Evolutionary conservation across 2,888 invertebrate genomes (phyloP).

Genomic region (Cataglyphis albicans): DNA sequence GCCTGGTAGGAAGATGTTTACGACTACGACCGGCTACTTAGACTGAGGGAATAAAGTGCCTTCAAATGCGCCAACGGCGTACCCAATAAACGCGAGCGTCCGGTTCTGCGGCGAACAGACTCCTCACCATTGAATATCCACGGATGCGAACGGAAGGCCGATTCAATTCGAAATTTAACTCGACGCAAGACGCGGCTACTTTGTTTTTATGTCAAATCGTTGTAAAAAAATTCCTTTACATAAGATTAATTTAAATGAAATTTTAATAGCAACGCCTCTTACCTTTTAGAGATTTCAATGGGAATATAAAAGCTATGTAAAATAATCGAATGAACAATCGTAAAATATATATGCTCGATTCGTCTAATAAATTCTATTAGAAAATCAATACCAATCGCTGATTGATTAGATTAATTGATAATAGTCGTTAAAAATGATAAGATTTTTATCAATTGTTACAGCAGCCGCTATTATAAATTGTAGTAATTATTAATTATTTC

Average conservation of each 20-base stretch:
- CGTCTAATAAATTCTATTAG: conserved; percentile 7
- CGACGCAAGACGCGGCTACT: conserved; percentile 1
- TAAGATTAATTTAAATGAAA: conserved; percentile 25
- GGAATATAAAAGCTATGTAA: conserved; percentile 16
- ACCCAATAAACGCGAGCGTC: conserved; percentile 77
- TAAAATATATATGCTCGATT: conserved; percentile 32
- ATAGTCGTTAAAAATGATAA: not conserved
- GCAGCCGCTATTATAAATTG: not conserved
- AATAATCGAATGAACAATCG: conserved; percentile 8
- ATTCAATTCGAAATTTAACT: conserved; percentile 14
- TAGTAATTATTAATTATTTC: not conserved
- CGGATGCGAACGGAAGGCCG: conserved; percentile 48
- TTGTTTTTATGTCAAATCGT: not conserved
- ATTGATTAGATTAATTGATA: conserved; percentile 3
- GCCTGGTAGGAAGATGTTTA: conserved; percentile 82
- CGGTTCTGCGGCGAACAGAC: conserved; percentile 76
- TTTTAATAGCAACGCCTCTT: conserved; percentile 38
- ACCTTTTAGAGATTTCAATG: not conserved
- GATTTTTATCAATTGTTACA: conserved; percentile 8
- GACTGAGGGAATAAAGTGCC: conserved; percentile 75
- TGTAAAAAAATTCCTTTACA: conserved; percentile 23
- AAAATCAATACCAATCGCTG: conserved; percentile 13
- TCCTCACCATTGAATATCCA: conserved; percentile 59
- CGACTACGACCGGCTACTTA: conserved; percentile 82
- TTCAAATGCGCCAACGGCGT: conserved; percentile 74